A percentile compares a stretch with the other conserved stretches of the same genome.
These are phyloP conservation scores for Leptinotarsa juncta DNA, from an alignment of 2,888 invertebrate species.

Conservation along the genomic window DNA sequence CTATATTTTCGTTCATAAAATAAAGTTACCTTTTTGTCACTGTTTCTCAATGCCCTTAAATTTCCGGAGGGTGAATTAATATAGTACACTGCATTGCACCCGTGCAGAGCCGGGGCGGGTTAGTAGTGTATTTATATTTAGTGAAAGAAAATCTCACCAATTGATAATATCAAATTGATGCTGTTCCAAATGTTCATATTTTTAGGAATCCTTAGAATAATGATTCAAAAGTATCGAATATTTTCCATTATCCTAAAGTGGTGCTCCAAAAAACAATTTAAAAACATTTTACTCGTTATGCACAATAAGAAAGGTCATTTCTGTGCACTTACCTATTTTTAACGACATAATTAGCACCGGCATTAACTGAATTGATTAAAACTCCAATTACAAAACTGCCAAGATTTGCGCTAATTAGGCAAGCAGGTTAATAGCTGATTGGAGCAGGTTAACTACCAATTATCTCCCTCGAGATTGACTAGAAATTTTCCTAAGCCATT, in stretches of 20 bases:
- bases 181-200: too few species aligned
- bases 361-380: conserved; percentile 39
- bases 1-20: too few species aligned
- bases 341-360: conserved; percentile 28
- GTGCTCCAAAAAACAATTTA: neutral
- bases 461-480: conserved; percentile 42
- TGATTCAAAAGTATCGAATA: neutral
- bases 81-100: too few species aligned
- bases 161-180: too few species aligned
- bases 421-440: conserved; percentile 56
- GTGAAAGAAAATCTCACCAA: neutral
- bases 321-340: conserved; percentile 22
- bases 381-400: conserved; percentile 44
- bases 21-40: too few species aligned
- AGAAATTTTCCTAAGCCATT: conserved; percentile 42
- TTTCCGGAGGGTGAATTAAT: too few species aligned
- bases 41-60: too few species aligned
- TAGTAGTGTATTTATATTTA: neutral
- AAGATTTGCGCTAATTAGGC: conserved; percentile 54
- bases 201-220: too few species aligned
- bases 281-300: neutral
- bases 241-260: neutral
- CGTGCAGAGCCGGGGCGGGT: too few species aligned
- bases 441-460: conserved; percentile 52
- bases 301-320: conserved; percentile 3